Base-by-base conservation (phyloP, 2,797 vertebrate genomes). In the Galaxias olidus region DNA sequence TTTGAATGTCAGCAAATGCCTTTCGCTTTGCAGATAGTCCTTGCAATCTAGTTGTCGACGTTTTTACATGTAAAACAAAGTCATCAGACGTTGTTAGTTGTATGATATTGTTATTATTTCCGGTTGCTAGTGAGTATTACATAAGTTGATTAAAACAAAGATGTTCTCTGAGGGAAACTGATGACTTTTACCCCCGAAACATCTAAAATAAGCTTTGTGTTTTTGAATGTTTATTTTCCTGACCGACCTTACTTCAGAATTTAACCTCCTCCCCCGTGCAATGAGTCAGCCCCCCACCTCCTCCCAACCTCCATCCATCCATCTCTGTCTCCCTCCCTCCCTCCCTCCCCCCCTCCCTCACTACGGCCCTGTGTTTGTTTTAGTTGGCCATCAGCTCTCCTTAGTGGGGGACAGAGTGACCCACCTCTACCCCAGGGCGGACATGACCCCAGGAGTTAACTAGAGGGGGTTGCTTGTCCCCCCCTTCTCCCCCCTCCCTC, bases 301-400 rank as follows among this genome's bases (percentile, higher is more conserved):
- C 69, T 70, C 65, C 30, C 59, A 66, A 72, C 63, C 41, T 53
- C 6, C 42, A 48, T 59, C 68, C 7, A 18, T n/a, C 18, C 15
- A 4, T 40, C 19, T 15, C 59, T 55, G n/a, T 9, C 17, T 62
- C 13, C 40, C 7, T 6, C 58, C 49, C 15, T 49, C 30, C 9
- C 19, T 68, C 68, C 15, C 60, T 68, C 63, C 73, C 68, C 69
- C 48, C 53, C 59, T 81, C 78, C 76, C 80, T 83, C 73, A 85
- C 74, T 44, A 45, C 17, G 52, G 77, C 72, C 85, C 81, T 88
- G 86, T 93, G 91, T 93, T 93, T 93, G 86, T 92, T 93, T 93
- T 89, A 87, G 84, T 92, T 92, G 90, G 91, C 89, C 84, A 79
- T 79, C 78, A 83, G 81, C 84, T 89, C 87, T 74, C 78, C 80